Conservation (phyloP, 2,113 vertebrate species). For the Xerus inauris region DNA sequence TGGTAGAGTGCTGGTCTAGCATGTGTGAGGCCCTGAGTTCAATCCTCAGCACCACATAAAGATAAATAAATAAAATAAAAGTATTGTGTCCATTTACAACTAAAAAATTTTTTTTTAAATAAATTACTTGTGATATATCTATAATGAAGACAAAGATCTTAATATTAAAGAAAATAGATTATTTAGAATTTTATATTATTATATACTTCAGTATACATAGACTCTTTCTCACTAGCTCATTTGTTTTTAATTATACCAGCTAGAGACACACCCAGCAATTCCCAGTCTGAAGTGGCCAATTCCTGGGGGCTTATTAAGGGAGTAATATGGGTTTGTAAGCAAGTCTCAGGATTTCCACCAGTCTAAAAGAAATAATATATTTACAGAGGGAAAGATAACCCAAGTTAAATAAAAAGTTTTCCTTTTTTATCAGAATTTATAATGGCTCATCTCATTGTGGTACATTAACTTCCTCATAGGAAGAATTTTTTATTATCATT, state of each 20-base stretch:
- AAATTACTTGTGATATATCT: background rate
- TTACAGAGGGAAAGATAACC: background rate
- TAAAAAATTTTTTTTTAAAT: no score
- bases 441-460: background rate
- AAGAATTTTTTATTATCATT: background rate
- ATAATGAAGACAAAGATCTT: background rate
- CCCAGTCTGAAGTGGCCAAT: background rate
- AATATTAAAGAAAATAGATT: background rate
- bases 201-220: background rate
- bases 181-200: background rate
- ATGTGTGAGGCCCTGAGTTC: no score
- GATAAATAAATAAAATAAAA: no score
- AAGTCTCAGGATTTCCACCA: background rate
- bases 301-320: background rate
- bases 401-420: conserved; percentile 20
- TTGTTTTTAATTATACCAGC: conserved; percentile 10
- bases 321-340: background rate
- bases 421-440: conserved; percentile 16
- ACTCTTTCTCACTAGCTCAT: background rate
- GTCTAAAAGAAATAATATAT: background rate
- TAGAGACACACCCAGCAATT: background rate
- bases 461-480: background rate
- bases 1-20: no score
- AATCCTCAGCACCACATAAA: no score
- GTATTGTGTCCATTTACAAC: no score